Base-by-base conservation (phyloP, 1,140 invertebrate genomes). In the Pantala flavescens region DNA sequence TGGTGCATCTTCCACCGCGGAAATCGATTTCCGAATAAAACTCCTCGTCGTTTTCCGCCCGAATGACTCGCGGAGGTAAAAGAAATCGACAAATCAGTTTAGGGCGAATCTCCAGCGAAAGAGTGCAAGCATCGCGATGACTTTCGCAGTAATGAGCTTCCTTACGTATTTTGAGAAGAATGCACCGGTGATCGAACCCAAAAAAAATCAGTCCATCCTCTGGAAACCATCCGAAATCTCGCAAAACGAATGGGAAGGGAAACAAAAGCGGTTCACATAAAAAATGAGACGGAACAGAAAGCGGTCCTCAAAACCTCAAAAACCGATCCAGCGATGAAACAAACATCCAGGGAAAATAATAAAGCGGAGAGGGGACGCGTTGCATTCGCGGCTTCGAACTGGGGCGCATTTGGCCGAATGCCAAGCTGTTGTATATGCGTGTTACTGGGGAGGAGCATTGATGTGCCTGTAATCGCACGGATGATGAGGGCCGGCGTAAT, bases 311-410 rank as follows among this genome's bases (percentile, higher is more conserved):
- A 36, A 21, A 63, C 49, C 49, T 63, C 49, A 63, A 63, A 36
- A 63, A 63, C 49, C 49, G n/a, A 63, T 63, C 12, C 49, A 3
- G 1, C 49, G 49, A 63, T 21, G 49, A 36, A 36, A 36, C 28
- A 36, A 63, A 63, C n/a, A 21, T 21, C 49, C 3, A 63, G 5
- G 49, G 49, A 63, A 21, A 21, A 63, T 16, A 63, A 21, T 16
- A 63, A 63, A 63, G 12, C 14, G 49, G 14, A 7, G 16, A 16
- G 43, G 12, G n/a, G 49, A 21, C 49, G 12, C 49, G 49, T 7
- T 63, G 49, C 14, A 63, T 63, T 63, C n/a, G 49, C n/a, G 49
- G 49, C 49, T 63, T 63, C 49, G 49, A 63, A 63, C 49, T 63
- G 1, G 49, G 49, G 49, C n/a, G n/a, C n/a, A 63, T 63, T 63